Base-by-base conservation (phyloP, 2,888 invertebrate genomes). In the Drosophila testacea region DNA sequence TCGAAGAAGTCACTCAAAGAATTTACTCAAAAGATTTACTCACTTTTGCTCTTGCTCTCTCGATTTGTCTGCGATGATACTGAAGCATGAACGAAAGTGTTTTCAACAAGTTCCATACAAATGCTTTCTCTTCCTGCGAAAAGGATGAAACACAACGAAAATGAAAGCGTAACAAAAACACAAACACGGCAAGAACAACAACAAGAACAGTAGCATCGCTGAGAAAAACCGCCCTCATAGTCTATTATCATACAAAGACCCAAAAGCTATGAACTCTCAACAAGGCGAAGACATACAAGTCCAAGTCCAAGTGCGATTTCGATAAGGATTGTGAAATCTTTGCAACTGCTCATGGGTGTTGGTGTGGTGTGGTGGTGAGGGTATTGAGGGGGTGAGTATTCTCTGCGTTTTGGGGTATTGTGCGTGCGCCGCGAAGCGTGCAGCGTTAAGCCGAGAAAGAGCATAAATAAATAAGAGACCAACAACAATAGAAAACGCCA, bases 361-460 rank as follows among this genome's bases (percentile, higher is more conserved):
- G 16, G 16, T 16, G 16, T 16, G 16, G 16, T 16, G 16, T 16
- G 16, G 16, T 16, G 16, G 51, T 6, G 36, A 22, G 16, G n/a
- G n/a, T 22, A 48, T 27, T 41, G 36, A 47, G 30, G 50, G 55
- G 44, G 34, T 30, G 28, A 44, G 48, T 13, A 9, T 52, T 47
- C 32, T 50, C 32, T 46, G 4, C 6, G 44, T 27, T 41, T 51
- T 16, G 16, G 28, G 30, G n/a, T 46, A 36, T 59, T 73, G 69
- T 79, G 77, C 66, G 70, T 79, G 82, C 63, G 80, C 80, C 79
- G 71, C 81, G 73, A 86, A 81, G 89, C 83, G 89, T 84, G 73
- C 87, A 84, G 89, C 89, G 87, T 83, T 86, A 88, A 88, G 83
- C 84, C 83, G 83, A 88, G 88, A 83, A 83, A 73, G 83, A 88